Percentiles rank a stretch among this genome's conserved stretches.
phyloP scores from a whole-genome alignment of 2,797 vertebrate genomes.

The Alcedo quadribrachys region DNA sequence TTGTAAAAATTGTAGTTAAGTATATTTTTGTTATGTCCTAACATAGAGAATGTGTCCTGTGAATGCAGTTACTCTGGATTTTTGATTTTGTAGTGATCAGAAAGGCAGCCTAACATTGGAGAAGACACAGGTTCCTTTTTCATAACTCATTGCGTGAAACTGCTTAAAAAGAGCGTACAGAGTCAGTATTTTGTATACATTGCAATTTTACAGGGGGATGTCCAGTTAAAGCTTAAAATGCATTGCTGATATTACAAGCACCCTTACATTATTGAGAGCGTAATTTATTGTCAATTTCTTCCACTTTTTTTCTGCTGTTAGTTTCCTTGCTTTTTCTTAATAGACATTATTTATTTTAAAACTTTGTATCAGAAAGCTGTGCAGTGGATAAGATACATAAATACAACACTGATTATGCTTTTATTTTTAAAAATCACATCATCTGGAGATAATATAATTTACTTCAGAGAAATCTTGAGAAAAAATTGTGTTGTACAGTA shows the following conservation, averaged over 20 bases:
- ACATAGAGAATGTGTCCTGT: not conserved
- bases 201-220: not conserved
- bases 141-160: not conserved
- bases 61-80: not conserved
- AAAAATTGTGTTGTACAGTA: rapidly evolving
- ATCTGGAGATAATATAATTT: not conserved
- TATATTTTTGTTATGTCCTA: not conserved
- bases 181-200: not conserved
- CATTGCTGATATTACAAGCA: not conserved
- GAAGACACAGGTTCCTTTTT: not conserved
- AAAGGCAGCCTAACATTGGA: not conserved
- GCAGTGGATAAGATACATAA: not conserved
- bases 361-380: not conserved
- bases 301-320: not conserved
- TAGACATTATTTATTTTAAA: not conserved
- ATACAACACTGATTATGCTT: not conserved
- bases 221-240: not conserved
- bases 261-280: not conserved
- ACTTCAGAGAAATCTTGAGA: not conserved
- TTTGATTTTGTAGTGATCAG: not conserved
- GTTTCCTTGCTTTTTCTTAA: not conserved
- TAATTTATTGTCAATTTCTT: not conserved
- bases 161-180: not conserved
- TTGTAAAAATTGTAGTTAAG: not conserved
- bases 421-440: not conserved